Percentiles rank a stretch among this genome's conserved stretches.
phyloP scores from a whole-genome alignment of 2,797 vertebrate genomes.

The Phrynocephalus forsythii region DNA sequence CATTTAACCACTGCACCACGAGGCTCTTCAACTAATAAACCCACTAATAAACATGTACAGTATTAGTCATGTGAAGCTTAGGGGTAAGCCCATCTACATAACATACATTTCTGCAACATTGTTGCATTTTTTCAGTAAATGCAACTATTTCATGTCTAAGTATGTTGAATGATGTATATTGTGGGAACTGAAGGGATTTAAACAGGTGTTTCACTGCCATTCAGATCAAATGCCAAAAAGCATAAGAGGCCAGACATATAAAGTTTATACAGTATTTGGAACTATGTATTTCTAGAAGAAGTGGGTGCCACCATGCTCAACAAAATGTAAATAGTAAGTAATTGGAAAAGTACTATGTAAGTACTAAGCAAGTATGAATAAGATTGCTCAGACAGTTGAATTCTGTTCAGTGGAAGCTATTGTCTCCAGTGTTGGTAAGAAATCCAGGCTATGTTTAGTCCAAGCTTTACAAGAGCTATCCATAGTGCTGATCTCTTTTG shows the following conservation, averaged over 20 bases:
- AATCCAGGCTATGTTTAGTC: no score
- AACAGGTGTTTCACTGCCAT: background rate
- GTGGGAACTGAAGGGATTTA: background rate
- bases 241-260: background rate
- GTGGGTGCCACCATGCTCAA: background rate
- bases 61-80: no score
- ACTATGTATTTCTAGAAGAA: background rate
- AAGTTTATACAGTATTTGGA: rapidly evolving
- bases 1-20: no score
- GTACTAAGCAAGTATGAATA: background rate
- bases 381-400: background rate
- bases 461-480: no score
- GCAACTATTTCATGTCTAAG: background rate
- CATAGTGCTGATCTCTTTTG: no score
- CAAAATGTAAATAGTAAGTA: background rate
- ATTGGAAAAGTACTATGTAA: background rate
- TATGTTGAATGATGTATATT: no score
- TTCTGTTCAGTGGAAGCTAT: background rate
- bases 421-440: no score
- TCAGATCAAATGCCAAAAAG: background rate
- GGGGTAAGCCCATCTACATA: background rate
- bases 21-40: no score
- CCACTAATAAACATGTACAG: no score
- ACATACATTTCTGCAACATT: background rate
- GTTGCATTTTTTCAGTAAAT: background rate